Evolutionary conservation across 2,888 invertebrate genomes (phyloP).

Genomic region (Coelopa pilipes): DNA sequence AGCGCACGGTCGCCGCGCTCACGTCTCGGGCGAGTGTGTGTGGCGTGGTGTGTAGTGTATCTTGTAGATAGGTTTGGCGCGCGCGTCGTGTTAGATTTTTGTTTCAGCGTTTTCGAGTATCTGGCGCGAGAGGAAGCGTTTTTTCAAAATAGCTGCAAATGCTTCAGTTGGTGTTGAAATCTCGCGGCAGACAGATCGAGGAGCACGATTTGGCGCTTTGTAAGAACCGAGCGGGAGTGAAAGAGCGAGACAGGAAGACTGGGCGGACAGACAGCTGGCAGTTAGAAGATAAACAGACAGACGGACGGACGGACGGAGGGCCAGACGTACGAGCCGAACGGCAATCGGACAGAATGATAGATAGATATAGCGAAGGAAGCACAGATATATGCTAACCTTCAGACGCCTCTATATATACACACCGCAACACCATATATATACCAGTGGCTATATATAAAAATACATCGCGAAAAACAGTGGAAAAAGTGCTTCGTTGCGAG

Average conservation of each 20-base stretch:
- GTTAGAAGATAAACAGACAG: constrained; percentile 18
- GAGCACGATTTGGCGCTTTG: constrained; percentile 22
- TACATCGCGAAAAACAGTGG: neutral
- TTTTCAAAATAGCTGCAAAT: constrained; percentile 18
- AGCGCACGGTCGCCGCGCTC: constrained; percentile 14
- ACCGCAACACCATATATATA: constrained; percentile 14
- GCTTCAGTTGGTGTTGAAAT: constrained; percentile 55
- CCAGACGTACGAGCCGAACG: neutral
- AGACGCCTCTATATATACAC: constrained; percentile 12
- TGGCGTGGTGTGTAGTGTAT: neutral
- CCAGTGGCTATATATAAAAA: no score
- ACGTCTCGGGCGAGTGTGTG: constrained; percentile 17
- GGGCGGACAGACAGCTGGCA: no score
- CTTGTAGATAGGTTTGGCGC: constrained; percentile 23
- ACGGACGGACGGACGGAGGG: no score
- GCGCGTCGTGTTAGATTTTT: constrained; percentile 26
- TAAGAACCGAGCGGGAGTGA: constrained; percentile 24
- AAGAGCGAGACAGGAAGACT: constrained; percentile 1
- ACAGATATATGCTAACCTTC: constrained; percentile 21
- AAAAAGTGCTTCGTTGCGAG: neutral
- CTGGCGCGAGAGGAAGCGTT: no score
- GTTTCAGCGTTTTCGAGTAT: constrained; percentile 20
- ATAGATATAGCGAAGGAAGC: neutral
- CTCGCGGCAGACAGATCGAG: constrained; percentile 51
- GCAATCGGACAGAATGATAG: neutral